These are phyloP conservation scores for Phyllotis vaccarum DNA, from an alignment of 2,797 vertebrate genomes.

Conservation along the genomic window DNA sequence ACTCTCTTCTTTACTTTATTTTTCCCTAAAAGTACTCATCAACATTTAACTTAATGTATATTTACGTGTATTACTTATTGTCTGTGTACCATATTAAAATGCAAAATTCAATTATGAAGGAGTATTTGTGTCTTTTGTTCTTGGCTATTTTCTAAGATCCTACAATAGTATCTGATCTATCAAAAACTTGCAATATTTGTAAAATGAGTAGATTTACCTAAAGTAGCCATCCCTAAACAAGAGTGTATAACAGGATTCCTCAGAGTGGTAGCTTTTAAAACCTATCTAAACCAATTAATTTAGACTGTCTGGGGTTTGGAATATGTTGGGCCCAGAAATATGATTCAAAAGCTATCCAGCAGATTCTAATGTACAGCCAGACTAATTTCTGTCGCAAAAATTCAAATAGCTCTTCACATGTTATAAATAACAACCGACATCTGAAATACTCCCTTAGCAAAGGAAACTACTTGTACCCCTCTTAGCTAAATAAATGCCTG, in stretches of 20 bases:
- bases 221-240: background rate
- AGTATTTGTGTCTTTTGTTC: slow-evolving; percentile 17
- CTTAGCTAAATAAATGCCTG: slow-evolving; percentile 17
- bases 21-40: background rate
- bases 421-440: slow-evolving; percentile 18
- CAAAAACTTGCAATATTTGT: slow-evolving; percentile 19
- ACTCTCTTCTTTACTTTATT: background rate
- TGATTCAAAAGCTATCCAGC: slow-evolving; percentile 24
- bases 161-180: background rate
- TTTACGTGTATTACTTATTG: slow-evolving; percentile 11
- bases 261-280: background rate
- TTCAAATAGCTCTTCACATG: slow-evolving; percentile 8
- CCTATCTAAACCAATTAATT: slow-evolving; percentile 13
- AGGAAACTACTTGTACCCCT: background rate
- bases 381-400: slow-evolving; percentile 51
- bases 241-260: background rate
- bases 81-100: slow-evolving; percentile 21
- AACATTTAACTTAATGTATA: background rate
- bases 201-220: slow-evolving; percentile 15
- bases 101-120: background rate
- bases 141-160: background rate
- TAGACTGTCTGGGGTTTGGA: slow-evolving; percentile 13
- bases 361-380: slow-evolving; percentile 35
- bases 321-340: background rate
- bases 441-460: background rate